phyloP scores from a whole-genome alignment of 2,113 vertebrate genomes.

The Misgurnus anguillicaudatus region DNA sequence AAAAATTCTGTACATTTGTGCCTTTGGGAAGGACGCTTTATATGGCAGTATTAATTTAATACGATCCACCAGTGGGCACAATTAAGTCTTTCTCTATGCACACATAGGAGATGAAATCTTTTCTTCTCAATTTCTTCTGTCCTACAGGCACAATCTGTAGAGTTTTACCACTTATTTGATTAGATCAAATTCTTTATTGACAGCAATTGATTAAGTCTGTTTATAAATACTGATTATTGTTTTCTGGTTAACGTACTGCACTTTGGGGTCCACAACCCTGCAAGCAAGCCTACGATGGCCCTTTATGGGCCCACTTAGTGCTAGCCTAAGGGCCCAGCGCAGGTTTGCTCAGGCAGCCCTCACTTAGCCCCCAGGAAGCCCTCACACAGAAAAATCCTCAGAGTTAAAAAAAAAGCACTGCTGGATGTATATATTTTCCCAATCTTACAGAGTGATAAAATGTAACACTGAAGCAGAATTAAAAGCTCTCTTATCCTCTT shows the following conservation, averaged over 20 bases:
- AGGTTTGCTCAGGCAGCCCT: too few relatives aligned
- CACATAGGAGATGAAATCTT: conserved; percentile 1
- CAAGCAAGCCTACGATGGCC: too few relatives aligned
- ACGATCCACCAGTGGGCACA: conserved; percentile 42
- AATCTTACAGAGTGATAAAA: too few relatives aligned
- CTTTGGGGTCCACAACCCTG: not conserved
- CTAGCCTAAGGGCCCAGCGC: too few relatives aligned
- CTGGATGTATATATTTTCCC: too few relatives aligned
- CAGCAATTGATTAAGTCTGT: not conserved
- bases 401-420: too few relatives aligned
- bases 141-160: conserved; percentile 11
- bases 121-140: not conserved
- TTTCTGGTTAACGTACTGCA: not conserved
- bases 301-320: too few relatives aligned
- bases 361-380: too few relatives aligned
- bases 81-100: conserved; percentile 27
- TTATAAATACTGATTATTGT: not conserved
- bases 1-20: not conserved
- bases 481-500: too few relatives aligned
- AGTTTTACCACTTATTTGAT: conserved; percentile 29
- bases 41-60: conserved; percentile 50
- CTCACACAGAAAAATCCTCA: too few relatives aligned
- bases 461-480: too few relatives aligned
- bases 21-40: conserved; percentile 16
- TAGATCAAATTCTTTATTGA: not conserved